phyloP scores from a whole-genome alignment of 1,140 invertebrate genomes.

The Cherax destructor region DNA sequence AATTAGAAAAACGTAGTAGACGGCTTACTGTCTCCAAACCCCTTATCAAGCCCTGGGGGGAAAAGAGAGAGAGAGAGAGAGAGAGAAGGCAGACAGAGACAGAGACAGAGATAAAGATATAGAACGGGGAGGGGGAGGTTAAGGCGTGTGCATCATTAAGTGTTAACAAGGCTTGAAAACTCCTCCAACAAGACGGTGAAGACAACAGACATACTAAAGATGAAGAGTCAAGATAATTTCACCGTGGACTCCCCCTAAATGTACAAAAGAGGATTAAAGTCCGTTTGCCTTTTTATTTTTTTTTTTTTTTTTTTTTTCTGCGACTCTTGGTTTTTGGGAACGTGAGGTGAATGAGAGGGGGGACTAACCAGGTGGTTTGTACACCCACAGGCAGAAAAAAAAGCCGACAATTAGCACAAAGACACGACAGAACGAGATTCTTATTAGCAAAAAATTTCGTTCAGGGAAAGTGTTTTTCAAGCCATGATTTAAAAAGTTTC shows the following conservation, averaged over 20 bases:
- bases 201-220: not conserved
- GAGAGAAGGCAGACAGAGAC: too few species aligned
- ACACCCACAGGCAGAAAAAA: too few species aligned
- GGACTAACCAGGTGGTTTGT: too few species aligned
- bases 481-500: too few species aligned
- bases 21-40: too few species aligned
- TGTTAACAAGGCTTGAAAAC: not conserved
- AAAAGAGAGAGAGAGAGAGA: constrained; percentile 4
- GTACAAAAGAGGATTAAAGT: not conserved
- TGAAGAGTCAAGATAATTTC: not conserved
- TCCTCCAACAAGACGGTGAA: not conserved
- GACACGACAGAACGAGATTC: too few species aligned
- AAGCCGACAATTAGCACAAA: too few species aligned
- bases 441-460: too few species aligned
- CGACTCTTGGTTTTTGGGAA: not conserved
- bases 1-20: too few species aligned
- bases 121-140: not conserved
- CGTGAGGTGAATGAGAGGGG: not conserved
- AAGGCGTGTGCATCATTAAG: not conserved
- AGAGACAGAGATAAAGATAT: too few species aligned
- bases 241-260: not conserved
- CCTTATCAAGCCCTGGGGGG: too few species aligned
- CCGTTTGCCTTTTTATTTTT: not conserved
- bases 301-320: not conserved
- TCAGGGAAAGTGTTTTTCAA: too few species aligned